Percentiles rank a stretch among this genome's conserved stretches.
These are phyloP conservation scores for Apotomis turbidana DNA, from an alignment of 2,888 invertebrate genomes.

Conservation along the genomic window DNA sequence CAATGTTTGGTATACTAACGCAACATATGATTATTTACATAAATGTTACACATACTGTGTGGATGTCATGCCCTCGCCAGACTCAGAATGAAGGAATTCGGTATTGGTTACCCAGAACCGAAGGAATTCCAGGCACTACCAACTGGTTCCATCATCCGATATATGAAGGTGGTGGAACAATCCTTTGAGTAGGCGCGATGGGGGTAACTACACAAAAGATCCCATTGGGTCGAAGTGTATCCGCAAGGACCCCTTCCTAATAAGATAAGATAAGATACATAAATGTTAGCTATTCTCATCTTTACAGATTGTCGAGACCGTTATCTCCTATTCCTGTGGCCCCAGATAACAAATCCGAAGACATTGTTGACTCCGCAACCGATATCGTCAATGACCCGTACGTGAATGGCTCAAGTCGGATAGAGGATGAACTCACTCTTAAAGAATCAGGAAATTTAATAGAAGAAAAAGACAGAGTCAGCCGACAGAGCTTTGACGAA, in stretches of 20 bases:
- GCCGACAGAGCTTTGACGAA: conserved; percentile 77
- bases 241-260: too few relatives aligned
- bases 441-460: conserved; percentile 74
- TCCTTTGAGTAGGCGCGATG: too few relatives aligned
- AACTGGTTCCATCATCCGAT: too few relatives aligned
- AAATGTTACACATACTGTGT: too few relatives aligned
- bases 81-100: too few relatives aligned
- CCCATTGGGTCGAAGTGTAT: too few relatives aligned
- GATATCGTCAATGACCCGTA: conserved; percentile 58
- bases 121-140: too few relatives aligned
- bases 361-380: conserved; percentile 51
- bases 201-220: too few relatives aligned
- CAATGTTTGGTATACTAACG: not conserved
- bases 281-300: conserved; percentile 2
- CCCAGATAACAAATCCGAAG: conserved; percentile 55
- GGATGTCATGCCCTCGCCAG: too few relatives aligned
- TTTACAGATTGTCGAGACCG: conserved; percentile 72
- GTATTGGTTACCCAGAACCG: too few relatives aligned
- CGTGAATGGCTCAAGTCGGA: conserved; percentile 61
- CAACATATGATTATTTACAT: not conserved
- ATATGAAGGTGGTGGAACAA: too few relatives aligned
- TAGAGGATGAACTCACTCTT: conserved; percentile 67
- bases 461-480: conserved; percentile 76
- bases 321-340: conserved; percentile 65
- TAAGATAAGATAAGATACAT: too few relatives aligned